phyloP scores from a whole-genome alignment of 2,888 invertebrate genomes.

The Hyposoter dolosus region DNA sequence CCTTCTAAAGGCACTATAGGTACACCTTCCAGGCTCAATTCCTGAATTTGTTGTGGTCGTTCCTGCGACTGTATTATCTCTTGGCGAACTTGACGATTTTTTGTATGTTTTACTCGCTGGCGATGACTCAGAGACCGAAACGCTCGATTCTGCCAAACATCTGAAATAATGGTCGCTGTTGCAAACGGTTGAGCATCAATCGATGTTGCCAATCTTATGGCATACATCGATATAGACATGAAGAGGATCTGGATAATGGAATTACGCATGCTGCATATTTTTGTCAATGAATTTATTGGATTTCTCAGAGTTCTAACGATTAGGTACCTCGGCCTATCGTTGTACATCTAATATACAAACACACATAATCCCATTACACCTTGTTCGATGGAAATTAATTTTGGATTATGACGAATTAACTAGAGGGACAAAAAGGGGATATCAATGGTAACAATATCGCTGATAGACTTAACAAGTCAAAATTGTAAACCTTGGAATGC shows the following conservation, averaged over 20 bases:
- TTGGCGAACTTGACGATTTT: conserved; percentile 38
- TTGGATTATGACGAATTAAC: neutral
- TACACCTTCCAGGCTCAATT: neutral
- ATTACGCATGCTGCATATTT: conserved; percentile 73
- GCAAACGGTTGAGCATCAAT: neutral
- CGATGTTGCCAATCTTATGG: neutral
- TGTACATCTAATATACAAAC: conserved; percentile 69
- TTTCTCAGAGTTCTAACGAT: conserved; percentile 24
- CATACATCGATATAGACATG: neutral
- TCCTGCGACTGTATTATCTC: conserved; percentile 11
- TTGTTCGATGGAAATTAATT: conserved; percentile 11
- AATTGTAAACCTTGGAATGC: conserved; percentile 67
- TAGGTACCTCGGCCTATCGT: conserved; percentile 46
- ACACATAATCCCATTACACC: conserved; percentile 76
- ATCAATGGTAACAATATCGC: conserved; percentile 2
- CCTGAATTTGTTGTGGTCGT: neutral
- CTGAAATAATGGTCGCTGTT: conserved; percentile 51
- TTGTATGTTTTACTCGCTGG: neutral
- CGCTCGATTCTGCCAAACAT: conserved; percentile 43
- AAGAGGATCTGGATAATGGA: conserved; percentile 73
- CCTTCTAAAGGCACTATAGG: conserved; percentile 24
- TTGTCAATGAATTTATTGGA: conserved; percentile 51
- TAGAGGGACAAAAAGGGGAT: neutral
- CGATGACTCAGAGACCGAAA: conserved; percentile 43
- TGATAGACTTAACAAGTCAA: conserved; percentile 51